Conservation (phyloP, 2,888 invertebrate genomes). For the Anthophora plumipes region DNA sequence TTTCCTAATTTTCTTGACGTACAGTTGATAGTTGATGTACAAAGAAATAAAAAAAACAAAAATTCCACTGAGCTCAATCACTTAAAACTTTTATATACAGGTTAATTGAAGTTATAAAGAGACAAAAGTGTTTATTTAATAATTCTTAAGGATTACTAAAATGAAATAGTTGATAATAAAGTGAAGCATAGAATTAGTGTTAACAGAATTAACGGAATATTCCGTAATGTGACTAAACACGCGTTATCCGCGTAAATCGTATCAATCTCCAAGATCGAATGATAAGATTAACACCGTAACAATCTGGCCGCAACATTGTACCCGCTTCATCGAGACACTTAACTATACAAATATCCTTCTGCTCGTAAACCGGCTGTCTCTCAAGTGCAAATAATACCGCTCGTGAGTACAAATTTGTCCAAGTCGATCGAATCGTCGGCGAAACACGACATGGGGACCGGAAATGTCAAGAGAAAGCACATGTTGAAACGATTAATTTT, state of each 20-base stretch:
- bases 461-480: no score
- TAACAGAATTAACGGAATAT: not conserved
- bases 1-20: no score
- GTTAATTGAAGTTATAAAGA: no score
- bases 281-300: not conserved
- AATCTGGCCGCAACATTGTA: not conserved
- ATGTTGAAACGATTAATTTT: no score
- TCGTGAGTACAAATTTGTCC: conserved; percentile 21
- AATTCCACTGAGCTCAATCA: no score
- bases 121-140: no score
- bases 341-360: conserved; percentile 24
- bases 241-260: not conserved
- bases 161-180: no score
- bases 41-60: no score
- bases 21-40: no score
- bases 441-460: not conserved
- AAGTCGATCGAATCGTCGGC: conserved; percentile 6
- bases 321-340: not conserved
- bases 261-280: not conserved
- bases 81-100: no score
- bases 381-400: conserved; percentile 8
- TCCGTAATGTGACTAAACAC: not conserved
- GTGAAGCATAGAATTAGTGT: no score
- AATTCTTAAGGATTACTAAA: no score
- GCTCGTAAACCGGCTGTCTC: conserved; percentile 3